Conservation (phyloP, 2,797 vertebrate genomes). For the Phoeniculus purpureus region DNA sequence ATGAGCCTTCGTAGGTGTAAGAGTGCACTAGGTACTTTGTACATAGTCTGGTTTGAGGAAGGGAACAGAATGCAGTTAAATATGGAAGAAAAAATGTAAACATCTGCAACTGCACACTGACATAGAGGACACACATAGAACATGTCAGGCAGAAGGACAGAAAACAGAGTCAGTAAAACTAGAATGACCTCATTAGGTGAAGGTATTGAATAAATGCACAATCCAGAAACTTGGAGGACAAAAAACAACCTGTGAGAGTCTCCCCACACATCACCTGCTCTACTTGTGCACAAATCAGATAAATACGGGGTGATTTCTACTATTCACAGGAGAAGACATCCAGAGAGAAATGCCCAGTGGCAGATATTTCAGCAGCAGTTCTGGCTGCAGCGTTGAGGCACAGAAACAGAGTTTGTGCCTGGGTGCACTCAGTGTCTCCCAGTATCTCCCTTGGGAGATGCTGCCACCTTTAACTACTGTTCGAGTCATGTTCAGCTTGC, state of each 20-base stretch:
- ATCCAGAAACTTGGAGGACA: neutral
- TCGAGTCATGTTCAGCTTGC: neutral
- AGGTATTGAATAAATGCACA: neutral
- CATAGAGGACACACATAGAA: neutral
- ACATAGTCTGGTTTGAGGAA: neutral
- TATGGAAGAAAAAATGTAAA: neutral
- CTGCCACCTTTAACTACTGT: slow-evolving; percentile 38
- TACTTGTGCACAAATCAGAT: neutral
- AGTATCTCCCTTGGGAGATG: neutral
- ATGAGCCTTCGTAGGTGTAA: slow-evolving; percentile 24
- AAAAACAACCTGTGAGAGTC: neutral
- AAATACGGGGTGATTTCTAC: neutral
- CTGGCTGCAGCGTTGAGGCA: slow-evolving; percentile 16
- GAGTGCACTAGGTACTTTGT: neutral
- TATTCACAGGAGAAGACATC: neutral
- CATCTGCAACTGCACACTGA: neutral
- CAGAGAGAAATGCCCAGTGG: slow-evolving; percentile 10
- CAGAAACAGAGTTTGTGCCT: slow-evolving; percentile 18
- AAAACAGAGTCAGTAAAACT: neutral
- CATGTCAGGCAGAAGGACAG: neutral
- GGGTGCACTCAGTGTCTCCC: slow-evolving; percentile 25
- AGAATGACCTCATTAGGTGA: neutral
- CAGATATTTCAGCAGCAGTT: neutral
- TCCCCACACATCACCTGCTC: neutral
- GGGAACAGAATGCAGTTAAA: neutral